Evolutionary conservation across 2,888 invertebrate species (phyloP).

Genomic region (Podabrus alpinus): DNA sequence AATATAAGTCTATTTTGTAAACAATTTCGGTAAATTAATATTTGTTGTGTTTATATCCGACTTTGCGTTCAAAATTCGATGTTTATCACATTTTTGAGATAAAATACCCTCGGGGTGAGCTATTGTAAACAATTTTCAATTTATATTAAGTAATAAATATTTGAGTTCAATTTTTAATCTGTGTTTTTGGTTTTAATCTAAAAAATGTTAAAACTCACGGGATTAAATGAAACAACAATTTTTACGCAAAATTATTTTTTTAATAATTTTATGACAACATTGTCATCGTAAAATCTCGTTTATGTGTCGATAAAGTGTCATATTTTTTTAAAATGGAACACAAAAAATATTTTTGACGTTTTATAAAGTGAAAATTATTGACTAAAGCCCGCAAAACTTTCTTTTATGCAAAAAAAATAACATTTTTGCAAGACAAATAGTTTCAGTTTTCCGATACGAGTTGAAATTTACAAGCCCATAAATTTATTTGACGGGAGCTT

Average conservation of each 20-base stretch:
- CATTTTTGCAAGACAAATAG: constrained; percentile 13
- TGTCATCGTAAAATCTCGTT: not conserved
- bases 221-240: not conserved
- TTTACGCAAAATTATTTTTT: not conserved
- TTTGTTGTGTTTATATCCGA: not conserved
- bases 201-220: not conserved
- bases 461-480: constrained; percentile 23
- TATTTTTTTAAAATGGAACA: not conserved
- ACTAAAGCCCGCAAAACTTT: constrained; percentile 4
- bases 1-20: not conserved
- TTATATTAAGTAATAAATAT: not conserved
- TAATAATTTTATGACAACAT: not conserved
- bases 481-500: constrained; percentile 19
- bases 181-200: not conserved
- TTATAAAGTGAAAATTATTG: constrained; percentile 8
- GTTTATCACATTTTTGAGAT: not conserved
- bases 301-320: not conserved
- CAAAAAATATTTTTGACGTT: not conserved
- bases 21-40: not conserved
- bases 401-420: constrained; percentile 11
- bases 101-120: not conserved
- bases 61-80: not conserved
- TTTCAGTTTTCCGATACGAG: constrained; percentile 15
- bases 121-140: not conserved
- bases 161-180: not conserved